These are phyloP conservation scores for Drosophila ficusphila DNA, from an alignment of 1,140 invertebrate species.

Conservation along the genomic window DNA sequence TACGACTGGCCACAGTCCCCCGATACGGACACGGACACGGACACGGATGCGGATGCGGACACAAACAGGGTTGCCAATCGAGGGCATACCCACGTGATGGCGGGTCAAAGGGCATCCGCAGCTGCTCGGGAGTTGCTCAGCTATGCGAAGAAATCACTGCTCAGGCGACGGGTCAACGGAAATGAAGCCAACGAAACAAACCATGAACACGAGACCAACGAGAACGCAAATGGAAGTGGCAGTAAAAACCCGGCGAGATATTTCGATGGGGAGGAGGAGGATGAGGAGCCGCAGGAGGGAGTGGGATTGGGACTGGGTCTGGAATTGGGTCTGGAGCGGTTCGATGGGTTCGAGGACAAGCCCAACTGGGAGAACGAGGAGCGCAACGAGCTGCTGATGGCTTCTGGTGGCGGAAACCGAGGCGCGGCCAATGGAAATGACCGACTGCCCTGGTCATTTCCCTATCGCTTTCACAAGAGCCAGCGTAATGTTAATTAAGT, in stretches of 20 bases:
- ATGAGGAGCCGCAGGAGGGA: conserved; percentile 9
- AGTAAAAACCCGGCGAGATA: conserved; percentile 52
- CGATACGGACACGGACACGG: conserved; percentile 19
- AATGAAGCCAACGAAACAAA: conserved; percentile 78
- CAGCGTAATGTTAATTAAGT: conserved; percentile 67
- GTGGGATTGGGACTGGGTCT: background rate
- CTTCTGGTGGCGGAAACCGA: background rate
- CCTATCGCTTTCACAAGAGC: conserved; percentile 69
- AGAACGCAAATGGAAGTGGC: background rate
- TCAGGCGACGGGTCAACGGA: conserved; percentile 61
- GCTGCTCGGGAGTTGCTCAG: conserved; percentile 38
- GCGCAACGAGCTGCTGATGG: conserved; percentile 22
- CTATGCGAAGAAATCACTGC: conserved; percentile 66
- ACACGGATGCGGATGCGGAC: conserved; percentile 46
- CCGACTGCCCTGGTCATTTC: conserved; percentile 56
- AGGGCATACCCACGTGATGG: conserved; percentile 14
- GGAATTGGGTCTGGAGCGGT: conserved; percentile 5
- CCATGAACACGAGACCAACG: conserved; percentile 49
- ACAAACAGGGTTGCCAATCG: conserved; percentile 45
- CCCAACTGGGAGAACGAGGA: conserved; percentile 54
- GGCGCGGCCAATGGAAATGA: conserved; percentile 48
- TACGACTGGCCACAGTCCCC: conserved; percentile 45
- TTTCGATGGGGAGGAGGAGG: conserved; percentile 19
- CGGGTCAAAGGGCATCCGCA: conserved; percentile 7
- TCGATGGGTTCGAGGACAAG: conserved; percentile 32